Evolutionary conservation across 2,888 invertebrate species (phyloP), one percentile per base, ranked within the genome.

Genomic region (Phalera bucephala): DNA sequence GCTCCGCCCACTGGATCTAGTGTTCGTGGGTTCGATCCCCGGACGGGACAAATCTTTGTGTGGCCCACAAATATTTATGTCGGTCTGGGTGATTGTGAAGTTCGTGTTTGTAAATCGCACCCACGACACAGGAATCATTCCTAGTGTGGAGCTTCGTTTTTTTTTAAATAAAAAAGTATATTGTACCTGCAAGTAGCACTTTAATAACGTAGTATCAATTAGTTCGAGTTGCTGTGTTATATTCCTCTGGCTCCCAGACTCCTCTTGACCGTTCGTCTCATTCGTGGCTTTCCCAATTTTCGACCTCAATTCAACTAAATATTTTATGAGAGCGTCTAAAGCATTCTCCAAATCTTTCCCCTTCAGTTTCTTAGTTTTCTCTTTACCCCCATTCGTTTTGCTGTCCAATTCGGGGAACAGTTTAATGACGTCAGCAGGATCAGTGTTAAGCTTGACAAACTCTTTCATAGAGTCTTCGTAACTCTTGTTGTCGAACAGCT

Each of bases 181-280:
- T n/a, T n/a, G n/a, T 80, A 95, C 96, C 93, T 97, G 95, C 40
- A 99, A 91, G 84, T 99, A 99, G 72, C 99, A 99, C 80, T 99
- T 99, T 6, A 99, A 90, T 32, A 99, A 87, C 0, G 99, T 99
- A 0, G 99, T 99, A 74, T 99, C 99, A 41, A 99, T 98, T 36
- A 99, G 95, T 78, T 98, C 97, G 40, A 98, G 39, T 42, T 83
- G 84, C 40, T 88, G 83, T 10, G 73, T 56, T 0, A 80, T 64
- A 37, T 79, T 86, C 36, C 82, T 75, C 40, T 77, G 80, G 28
- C 63, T 64, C 1, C 55, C 54, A 0, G 43, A 46, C 14, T 60
- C 67, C 0, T 64, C 61, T 2, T 60, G 72, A 40, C 64, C 41
- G 13, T 58, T 50, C 1, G 33, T 31, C 7, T 35, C 31, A 0